These are phyloP conservation scores for Dorcus parallelipipedus DNA, from an alignment of 2,888 invertebrate species.

Conservation along the genomic window DNA sequence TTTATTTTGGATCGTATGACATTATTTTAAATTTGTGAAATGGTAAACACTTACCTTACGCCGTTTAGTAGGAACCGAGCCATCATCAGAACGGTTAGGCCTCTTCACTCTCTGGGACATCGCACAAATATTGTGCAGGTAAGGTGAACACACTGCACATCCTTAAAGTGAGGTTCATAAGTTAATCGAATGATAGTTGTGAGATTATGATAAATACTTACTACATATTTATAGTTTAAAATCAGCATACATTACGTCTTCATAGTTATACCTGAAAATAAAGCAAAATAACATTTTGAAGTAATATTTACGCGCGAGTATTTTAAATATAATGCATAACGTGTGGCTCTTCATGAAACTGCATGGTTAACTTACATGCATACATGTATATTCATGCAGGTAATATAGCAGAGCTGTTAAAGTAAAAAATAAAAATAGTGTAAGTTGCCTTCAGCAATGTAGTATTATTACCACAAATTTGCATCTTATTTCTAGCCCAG, in stretches of 20 bases:
- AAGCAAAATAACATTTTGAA: too few relatives aligned
- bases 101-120: slow-evolving; percentile 79
- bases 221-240: slow-evolving; percentile 56
- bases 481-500: slow-evolving; percentile 3
- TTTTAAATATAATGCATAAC: too few relatives aligned
- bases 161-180: slow-evolving; percentile 35
- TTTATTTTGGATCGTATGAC: slow-evolving; percentile 13
- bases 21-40: slow-evolving; percentile 28
- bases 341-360: too few relatives aligned
- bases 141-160: slow-evolving; percentile 39
- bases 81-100: slow-evolving; percentile 68
- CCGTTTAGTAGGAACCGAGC: slow-evolving; percentile 69
- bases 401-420: not conserved
- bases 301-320: too few relatives aligned
- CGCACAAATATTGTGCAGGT: slow-evolving; percentile 47
- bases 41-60: slow-evolving; percentile 61
- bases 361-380: slow-evolving; percentile 20
- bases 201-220: slow-evolving; percentile 46
- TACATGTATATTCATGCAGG: too few relatives aligned
- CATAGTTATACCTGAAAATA: too few relatives aligned
- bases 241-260: not conserved
- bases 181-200: not conserved
- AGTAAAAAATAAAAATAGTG: slow-evolving; percentile 24
- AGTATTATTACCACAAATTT: slow-evolving; percentile 14
- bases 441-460: slow-evolving; percentile 39